Evolutionary conservation across 2,888 invertebrate genomes (phyloP), one percentile per base, ranked within the genome.

Genomic region (Biston betularia): DNA sequence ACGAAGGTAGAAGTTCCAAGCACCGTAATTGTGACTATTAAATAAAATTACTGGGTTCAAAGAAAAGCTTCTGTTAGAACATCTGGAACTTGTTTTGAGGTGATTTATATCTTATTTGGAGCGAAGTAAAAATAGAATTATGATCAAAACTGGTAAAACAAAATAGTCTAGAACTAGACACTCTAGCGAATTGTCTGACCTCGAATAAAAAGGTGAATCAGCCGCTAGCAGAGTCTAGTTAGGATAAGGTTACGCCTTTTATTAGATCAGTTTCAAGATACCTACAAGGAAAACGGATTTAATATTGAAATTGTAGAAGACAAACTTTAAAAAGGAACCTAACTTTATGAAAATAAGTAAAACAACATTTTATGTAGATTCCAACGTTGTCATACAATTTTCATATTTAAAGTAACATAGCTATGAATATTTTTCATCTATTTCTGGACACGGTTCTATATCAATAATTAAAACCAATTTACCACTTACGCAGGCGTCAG

Each of bases 21-120:
- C 70, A 70, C 75, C 68, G 81, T 86, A 85, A 88, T 87, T 85
- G 82, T 83, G 65, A 79, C 76, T 77, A 83, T 87, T 87, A 83
- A 75, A 78, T 74, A 73, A 79, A 86, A 86, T 86, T 83, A 77
- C 83, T 72, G 74, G 80, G 69, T 79, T 72, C 66, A 73, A 79
- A 74, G 67, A 59, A 73, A 72, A 73, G 56, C 46, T 48, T 68
- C 50, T 55, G 52, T 62, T 9, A 6, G 48, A 40, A 15, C 44
- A 62, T 57, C 53, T 56, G 59, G 42, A 35, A 34, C 53, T 52
- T 50, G 42, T 44, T 40, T 53, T 42, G n/a, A 12, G 0, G 1
- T 40, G 10, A 10, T 60, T 44, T 59, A 15, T 48, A 34, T 11
- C 14, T 48, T 7, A 38, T 38, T 49, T 42, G n/a, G 42, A 6